Base-by-base conservation (phyloP, 2,113 vertebrate species). In the Dromiciops gliroides region DNA sequence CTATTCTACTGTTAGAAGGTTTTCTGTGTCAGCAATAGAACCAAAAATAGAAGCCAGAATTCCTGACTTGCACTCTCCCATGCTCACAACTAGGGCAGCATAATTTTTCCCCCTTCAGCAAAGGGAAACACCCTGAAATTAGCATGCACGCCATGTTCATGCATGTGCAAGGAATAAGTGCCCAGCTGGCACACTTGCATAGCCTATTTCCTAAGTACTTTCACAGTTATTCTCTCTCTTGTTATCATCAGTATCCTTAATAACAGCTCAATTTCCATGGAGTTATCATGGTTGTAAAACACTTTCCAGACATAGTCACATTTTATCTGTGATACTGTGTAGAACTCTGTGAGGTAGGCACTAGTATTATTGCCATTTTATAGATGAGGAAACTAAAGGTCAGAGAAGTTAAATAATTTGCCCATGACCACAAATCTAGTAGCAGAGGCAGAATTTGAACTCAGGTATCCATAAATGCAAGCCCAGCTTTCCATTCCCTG, bases 1-100 rank as follows among this genome's bases (percentile, higher is more conserved):
- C 94, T 24, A 89, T 91, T 96, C 94, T 52, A 93, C 91, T 92
- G 88, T 96, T 94, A 95, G 92, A 94, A 89, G 93, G 94, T 96
- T 97, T 97, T 97, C 95, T 94, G 47, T 97, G 94, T 97, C 97
- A 97, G 96, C 94, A 56, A 95, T 92, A 92, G 24, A 94, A 50
- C 94, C 96, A 94, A 96, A 97, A 97, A 97, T 97, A 97, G 96
- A 95, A 97, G 53, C 75, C 90, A 96, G 93, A 95, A 51, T 95
- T 96, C 94, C 94, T 95, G 96, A 96, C 94, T 95, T 95, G 92
- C 91, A 91, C 89, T 95, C 56, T 96, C 95, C 89, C 95, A 75
- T 94, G 8, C 51, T 93, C 95, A 96, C 92, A 97, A 95, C 50
- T 95, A 96, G 96, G 96, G 89, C 93, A 97, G 92, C 91, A 8